phyloP scores from a whole-genome alignment of 2,113 vertebrate species.

The Mystacornis crossleyi region DNA sequence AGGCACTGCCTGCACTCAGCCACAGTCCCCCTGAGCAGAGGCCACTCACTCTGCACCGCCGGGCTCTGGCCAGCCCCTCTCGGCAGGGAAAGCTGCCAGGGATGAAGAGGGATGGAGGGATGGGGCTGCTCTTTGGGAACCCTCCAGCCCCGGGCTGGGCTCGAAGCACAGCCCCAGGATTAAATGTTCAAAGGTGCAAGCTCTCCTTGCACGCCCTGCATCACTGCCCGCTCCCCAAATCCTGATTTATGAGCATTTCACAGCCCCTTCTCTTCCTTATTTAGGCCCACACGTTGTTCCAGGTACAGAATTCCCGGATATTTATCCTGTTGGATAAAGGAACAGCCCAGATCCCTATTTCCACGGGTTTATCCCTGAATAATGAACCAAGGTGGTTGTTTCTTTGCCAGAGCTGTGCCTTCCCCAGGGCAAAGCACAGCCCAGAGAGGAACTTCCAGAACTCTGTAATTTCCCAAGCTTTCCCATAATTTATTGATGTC shows the following conservation, averaged over 20 bases:
- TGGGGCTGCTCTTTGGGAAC: not conserved
- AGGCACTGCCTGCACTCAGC: not conserved
- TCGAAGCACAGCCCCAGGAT: not conserved
- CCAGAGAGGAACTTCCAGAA: not conserved
- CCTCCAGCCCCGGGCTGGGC: not conserved
- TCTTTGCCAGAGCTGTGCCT: not conserved
- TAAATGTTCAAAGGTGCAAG: not conserved
- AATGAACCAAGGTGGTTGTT: not conserved
- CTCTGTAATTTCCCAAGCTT: not conserved
- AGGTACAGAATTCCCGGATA: not conserved
- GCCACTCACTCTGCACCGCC: not conserved
- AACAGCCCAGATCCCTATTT: not conserved
- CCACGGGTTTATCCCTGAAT: not conserved
- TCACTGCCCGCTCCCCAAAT: not conserved
- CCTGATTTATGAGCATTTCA: not conserved
- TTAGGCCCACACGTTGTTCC: rapidly evolving
- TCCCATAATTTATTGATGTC: rapidly evolving
- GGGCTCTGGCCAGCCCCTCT: not conserved
- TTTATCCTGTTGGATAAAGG: not conserved
- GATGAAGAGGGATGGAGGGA: not conserved
- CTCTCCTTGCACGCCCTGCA: not conserved
- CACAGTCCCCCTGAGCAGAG: not conserved
- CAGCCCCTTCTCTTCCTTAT: not conserved
- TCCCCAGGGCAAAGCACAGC: not conserved
- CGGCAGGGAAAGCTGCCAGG: not conserved